Evolutionary conservation across 2,888 invertebrate genomes (phyloP).

Genomic region (Meghimatium bilineatum): DNA sequence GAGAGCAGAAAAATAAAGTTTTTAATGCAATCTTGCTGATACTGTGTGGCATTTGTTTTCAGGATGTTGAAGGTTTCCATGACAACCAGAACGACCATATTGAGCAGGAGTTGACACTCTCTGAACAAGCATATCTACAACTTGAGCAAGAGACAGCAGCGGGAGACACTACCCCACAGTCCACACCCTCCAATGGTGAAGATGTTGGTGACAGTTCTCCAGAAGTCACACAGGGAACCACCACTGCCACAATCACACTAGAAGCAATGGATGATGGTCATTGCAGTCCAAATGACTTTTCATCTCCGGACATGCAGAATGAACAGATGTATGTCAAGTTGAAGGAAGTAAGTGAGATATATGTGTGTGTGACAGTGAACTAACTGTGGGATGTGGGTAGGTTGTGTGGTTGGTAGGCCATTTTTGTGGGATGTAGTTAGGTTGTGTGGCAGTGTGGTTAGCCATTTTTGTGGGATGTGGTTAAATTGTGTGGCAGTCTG

Average conservation of each 20-base stretch:
- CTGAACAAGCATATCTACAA: conserved; percentile 58
- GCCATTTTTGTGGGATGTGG: too few species aligned
- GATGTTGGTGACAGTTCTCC: conserved; percentile 63
- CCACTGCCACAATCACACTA: conserved; percentile 54
- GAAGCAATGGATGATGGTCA: conserved; percentile 70
- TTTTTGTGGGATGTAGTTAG: background rate
- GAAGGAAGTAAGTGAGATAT: conserved; percentile 72
- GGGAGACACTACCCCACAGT: conserved; percentile 72
- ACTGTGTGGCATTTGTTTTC: background rate
- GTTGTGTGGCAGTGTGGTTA: background rate
- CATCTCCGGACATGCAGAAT: conserved; percentile 76
- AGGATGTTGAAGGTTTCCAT: conserved; percentile 50
- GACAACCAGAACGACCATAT: background rate
- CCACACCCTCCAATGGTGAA: conserved; percentile 62
- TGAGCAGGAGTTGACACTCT: conserved; percentile 52
- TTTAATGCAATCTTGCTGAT: too few species aligned
- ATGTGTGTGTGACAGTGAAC: too few species aligned
- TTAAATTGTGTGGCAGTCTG: too few species aligned
- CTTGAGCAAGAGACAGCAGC: conserved; percentile 56
- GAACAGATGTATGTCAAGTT: conserved; percentile 76
- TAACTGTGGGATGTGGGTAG: background rate
- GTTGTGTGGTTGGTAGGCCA: background rate
- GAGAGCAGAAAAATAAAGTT: too few species aligned
- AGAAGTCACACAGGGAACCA: conserved; percentile 51
- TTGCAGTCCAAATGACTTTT: conserved; percentile 74